Percentiles rank a stretch among this genome's conserved stretches.
phyloP scores from a whole-genome alignment of 1,140 invertebrate species.

The Teleogryllus occipitalis region DNA sequence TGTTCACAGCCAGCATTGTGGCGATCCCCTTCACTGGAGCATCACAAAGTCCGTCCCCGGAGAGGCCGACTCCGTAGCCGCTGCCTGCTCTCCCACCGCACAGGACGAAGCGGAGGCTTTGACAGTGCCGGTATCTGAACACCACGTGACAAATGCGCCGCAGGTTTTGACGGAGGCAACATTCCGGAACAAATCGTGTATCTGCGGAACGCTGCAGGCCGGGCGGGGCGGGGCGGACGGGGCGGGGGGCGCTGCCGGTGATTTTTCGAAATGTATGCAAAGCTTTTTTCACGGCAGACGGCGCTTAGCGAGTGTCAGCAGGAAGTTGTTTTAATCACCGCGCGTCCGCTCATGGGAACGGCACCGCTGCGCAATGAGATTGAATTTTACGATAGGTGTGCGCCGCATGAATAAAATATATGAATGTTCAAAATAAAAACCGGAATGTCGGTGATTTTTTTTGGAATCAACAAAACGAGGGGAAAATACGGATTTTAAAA shows the following conservation, averaged over 20 bases:
- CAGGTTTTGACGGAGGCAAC: not conserved
- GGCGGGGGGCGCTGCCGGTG: no score
- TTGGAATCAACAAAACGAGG: not conserved
- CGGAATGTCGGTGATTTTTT: not conserved
- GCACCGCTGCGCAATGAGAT: not conserved
- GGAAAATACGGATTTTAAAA: not conserved
- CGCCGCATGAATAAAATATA: not conserved
- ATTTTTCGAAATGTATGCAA: constrained; percentile 5
- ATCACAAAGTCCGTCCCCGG: no score
- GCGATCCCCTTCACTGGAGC: no score
- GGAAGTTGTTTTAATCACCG: constrained; percentile 1
- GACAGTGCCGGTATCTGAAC: no score
- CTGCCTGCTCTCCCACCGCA: no score
- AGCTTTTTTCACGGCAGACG: constrained; percentile 3
- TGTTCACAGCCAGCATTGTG: no score
- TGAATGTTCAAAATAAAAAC: not conserved
- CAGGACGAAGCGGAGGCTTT: no score
- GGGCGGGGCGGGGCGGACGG: no score
- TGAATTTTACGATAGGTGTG: not conserved
- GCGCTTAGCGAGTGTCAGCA: not conserved
- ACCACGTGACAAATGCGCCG: no score
- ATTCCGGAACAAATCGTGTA: not conserved
- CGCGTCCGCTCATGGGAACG: not conserved
- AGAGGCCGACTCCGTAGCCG: no score
- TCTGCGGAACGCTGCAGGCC: not conserved